A percentile compares a stretch with the other conserved stretches of the same genome.
phyloP scores from a whole-genome alignment of 2,888 invertebrate genomes.

The Danaus chrysippus region DNA sequence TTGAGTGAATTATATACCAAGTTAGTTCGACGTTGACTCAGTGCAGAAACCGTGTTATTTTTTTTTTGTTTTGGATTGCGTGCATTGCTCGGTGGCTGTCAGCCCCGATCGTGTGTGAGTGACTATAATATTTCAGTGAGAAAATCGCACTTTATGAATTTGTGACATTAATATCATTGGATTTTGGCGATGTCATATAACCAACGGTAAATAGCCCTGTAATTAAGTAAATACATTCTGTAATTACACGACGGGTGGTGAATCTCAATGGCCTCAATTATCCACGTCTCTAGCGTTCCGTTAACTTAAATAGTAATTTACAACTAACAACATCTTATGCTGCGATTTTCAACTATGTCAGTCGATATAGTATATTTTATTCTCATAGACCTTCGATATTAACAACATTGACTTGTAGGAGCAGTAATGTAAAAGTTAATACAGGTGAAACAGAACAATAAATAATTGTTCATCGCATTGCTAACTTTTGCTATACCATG shows the following conservation, averaged over 20 bases:
- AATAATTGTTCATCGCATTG: no score
- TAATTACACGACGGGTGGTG: slow-evolving; percentile 57
- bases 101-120: slow-evolving; percentile 70
- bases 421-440: no score
- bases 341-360: neutral
- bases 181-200: slow-evolving; percentile 63
- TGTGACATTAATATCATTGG: slow-evolving; percentile 49
- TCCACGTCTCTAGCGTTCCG: slow-evolving; percentile 52
- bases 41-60: slow-evolving; percentile 73
- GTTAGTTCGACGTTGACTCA: slow-evolving; percentile 56
- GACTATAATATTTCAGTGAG: slow-evolving; percentile 71
- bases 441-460: no score
- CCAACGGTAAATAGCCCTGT: slow-evolving; percentile 62
- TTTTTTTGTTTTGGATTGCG: slow-evolving; percentile 75
- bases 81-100: slow-evolving; percentile 66
- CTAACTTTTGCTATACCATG: no score
- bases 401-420: neutral
- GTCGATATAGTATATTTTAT: slow-evolving; percentile 18
- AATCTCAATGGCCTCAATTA: slow-evolving; percentile 66
- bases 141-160: slow-evolving; percentile 68
- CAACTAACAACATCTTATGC: neutral
- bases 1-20: slow-evolving; percentile 42
- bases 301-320: slow-evolving; percentile 39
- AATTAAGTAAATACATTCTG: slow-evolving; percentile 46
- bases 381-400: neutral